Evolutionary conservation across 2,797 vertebrate species (phyloP), one percentile per base, ranked within the genome.

Genomic region (Sebastolobus altivelis): DNA sequence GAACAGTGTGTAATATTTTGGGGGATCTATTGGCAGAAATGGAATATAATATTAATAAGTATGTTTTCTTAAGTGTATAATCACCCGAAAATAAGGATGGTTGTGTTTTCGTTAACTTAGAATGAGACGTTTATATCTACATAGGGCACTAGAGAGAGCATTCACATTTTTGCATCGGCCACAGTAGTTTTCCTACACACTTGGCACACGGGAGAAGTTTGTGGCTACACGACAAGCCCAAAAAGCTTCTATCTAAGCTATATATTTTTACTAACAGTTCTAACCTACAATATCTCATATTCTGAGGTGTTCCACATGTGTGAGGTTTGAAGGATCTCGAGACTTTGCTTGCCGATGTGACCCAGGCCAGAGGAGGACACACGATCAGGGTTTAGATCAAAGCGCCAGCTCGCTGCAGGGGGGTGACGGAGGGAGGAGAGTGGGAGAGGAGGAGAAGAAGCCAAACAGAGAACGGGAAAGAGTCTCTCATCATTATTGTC

Each of bases 401-500:
- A 84, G 71, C 62, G 65, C 27, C 29, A 49, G 65, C 22, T 29
- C 2, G 18, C 88, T 85, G 72, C 75, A 74, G 72, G 69, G 82
- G 82, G 43, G 77, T 66, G 74, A 75, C 68, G 75, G 77, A 75
- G 54, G 73, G 71, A 84, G 77, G 25, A 58, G 29, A 71, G 49
- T 66, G 13, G 68, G 46, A 70, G 79, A 84, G 59, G 59, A 81
- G 78, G 72, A 72, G 82, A 72, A 77, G 78, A 77, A 86, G 60
- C 73, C 60, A 40, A 40, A 71, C 70, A 75, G 80, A 77, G 83
- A 88, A 85, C 56, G 52, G 80, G 88, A 87, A 75, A 76, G 65
- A 89, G 93, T 92, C 94, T 84, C 81, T 88, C 87, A 77, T 91
- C 83, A 85, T 93, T 90, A 92, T 81, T 88, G 92, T 93, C 90